Evolutionary conservation across 2,113 vertebrate species (phyloP).

Genomic region (Struthio camelus): DNA sequence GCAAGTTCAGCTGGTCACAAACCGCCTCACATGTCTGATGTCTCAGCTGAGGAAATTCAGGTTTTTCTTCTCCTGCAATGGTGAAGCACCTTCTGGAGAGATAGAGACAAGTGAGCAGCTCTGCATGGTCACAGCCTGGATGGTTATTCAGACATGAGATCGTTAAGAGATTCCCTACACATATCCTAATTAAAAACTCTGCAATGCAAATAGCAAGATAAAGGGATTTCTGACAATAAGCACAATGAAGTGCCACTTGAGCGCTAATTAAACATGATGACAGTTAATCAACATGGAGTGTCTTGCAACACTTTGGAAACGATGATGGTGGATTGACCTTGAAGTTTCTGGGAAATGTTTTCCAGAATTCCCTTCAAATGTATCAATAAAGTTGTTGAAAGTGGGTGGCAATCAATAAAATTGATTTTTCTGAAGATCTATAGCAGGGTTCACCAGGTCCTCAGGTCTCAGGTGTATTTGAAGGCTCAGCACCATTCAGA

Average conservation of each 20-base stretch:
- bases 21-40: accelerated
- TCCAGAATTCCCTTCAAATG: constrained; percentile 2
- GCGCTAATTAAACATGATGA: constrained; percentile 69
- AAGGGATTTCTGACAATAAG: constrained; percentile 69
- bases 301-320: constrained; percentile 42
- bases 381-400: background rate
- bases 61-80: background rate
- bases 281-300: constrained; percentile 69
- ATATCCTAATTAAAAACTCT: constrained; percentile 72
- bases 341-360: constrained; percentile 16
- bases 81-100: constrained; percentile 45
- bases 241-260: constrained; percentile 67
- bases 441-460: background rate
- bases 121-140: background rate
- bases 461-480: background rate
- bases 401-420: background rate
- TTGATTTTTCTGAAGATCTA: background rate
- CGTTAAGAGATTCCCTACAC: constrained; percentile 65
- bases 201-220: constrained; percentile 66
- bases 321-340: constrained; percentile 44
- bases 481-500: background rate
- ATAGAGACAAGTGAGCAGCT: background rate
- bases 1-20: background rate
- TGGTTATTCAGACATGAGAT: constrained; percentile 54
- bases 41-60: background rate